Base-by-base conservation (phyloP, 2,113 vertebrate species). In the Notothenia coriiceps region DNA sequence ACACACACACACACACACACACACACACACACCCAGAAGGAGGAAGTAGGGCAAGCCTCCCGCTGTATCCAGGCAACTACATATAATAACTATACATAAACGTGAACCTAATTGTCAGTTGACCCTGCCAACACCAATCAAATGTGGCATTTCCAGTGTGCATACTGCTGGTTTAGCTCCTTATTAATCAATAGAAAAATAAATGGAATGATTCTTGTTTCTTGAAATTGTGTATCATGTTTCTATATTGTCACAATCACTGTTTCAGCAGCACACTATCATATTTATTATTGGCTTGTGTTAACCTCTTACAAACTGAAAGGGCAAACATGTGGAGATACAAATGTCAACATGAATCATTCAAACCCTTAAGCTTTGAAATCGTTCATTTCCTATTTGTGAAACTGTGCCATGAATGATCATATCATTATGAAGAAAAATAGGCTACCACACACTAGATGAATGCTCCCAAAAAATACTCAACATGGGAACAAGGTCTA, bases 21-120 rank as follows among this genome's bases (percentile, higher is more conserved):
- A 55, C 13, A 54, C 14, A 74, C 6, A 63, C 51, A 64, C 60
- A 66, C 35, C 44, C 49, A 67, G 55, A 54, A 65, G 43, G 61
- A 29, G 7, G 22, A 22, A 64, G 59, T 4, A 13, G 44, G 50
- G 74, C 40, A 59, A 78, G 70, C 40, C 50, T 57, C 25, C 22
- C 2, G 35, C 69, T 59, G 75, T 88, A 64, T 65, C 82, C 7
- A 70, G 59, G 83, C 86, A 88, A 82, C 86, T 20, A 66, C 49
- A 65, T 64, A 65, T 49, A 20, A 59, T 56, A 66, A 82, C 60
- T 67, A 49, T 13, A 77, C 17, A 70, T 6, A 56, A 25, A 67
- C 35, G 50, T 82, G 46, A 50, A 64, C 60, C 15, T 66, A 70
- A 59, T 33, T 49, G 49, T 75, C 40, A 35, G 56, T 29, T 81